Base-by-base conservation (phyloP, 2,113 vertebrate genomes). In the Sylvia atricapilla region DNA sequence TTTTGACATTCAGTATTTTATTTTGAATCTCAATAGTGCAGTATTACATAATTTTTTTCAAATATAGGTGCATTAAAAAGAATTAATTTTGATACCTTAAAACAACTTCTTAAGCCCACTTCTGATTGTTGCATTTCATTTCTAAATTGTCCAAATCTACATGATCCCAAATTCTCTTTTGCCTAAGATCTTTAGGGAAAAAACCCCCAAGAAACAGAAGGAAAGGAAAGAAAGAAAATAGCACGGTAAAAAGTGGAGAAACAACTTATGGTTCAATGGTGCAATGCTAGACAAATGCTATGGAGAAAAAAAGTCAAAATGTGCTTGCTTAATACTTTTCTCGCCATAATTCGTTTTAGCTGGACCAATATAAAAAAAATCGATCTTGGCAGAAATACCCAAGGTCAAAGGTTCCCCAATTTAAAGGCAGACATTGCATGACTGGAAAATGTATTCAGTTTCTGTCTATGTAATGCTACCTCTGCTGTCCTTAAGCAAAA, bases 321-420 rank as follows among this genome's bases (percentile, higher is more conserved):
- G 22, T 77, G 50, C 18, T 84, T 1, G 4, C 6, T 39, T 76
- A 82, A 63, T 94, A 55, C 8, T 72, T 82, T 87, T 79, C 30
- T 94, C 47, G 22, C 55, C 63, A 60, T 35, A 89, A 53, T 81
- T 94, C 24, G n/a, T 80, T 93, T 96, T 74, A 90, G 11, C 31
- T 85, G 31, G 31, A 31, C 27, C 10, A 17, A 67, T 89, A 70
- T 19, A 74, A 92, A 86, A 93, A 90, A 93, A 90, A 96, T 92
- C 53, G 47, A 64, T 72, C 47, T 60, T 74, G 76, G 33, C 81
- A 93, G 76, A 92, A 86, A 80, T 33, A 78, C 30, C 22, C 16
- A 49, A 49, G 93, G 59, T 87, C 84, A 85, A 85, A 95, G 53
- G 81, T 78, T 89, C 24, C 18, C 31, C 70, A 66, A 4, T 85